A percentile compares a stretch with the other conserved stretches of the same genome.
Conservation (phyloP, 2,113 vertebrate genomes). For the Cepphus grylle region DNA sequence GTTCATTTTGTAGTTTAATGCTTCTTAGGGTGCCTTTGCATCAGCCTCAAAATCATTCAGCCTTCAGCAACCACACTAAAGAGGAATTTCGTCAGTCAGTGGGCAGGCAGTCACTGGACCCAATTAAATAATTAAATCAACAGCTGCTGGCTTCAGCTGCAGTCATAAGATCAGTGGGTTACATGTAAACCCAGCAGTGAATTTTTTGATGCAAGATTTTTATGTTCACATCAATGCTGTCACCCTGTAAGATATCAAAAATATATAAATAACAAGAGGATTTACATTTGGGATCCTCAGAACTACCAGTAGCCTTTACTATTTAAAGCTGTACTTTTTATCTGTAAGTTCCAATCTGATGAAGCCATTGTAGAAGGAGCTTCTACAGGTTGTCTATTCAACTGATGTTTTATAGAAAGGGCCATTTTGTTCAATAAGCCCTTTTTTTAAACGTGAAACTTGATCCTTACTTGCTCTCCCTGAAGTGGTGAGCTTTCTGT, state of each 20-base stretch:
- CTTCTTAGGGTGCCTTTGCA: neutral
- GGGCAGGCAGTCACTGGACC: neutral
- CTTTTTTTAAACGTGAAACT: neutral
- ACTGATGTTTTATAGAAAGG: neutral
- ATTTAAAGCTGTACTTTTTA: neutral
- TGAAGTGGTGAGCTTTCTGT: slow-evolving; percentile 1
- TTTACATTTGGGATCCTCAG: neutral
- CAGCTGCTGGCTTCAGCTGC: neutral
- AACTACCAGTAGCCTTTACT: neutral
- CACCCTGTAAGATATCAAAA: neutral
- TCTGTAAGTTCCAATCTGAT: neutral
- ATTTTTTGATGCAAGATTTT: neutral
- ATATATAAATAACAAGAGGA: neutral
- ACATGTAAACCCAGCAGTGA: neutral
- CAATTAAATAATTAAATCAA: neutral
- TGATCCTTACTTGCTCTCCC: neutral
- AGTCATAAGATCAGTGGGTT: neutral
- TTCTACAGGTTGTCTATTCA: neutral
- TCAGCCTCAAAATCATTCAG: neutral
- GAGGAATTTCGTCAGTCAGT: neutral
- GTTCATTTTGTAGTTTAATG: neutral
- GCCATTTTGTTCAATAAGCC: neutral
- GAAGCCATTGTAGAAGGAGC: neutral
- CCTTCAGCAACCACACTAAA: neutral
- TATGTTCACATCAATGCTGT: neutral